Evolutionary conservation across 2,113 vertebrate species (phyloP).

Genomic region (Chionodraco myersi): DNA sequence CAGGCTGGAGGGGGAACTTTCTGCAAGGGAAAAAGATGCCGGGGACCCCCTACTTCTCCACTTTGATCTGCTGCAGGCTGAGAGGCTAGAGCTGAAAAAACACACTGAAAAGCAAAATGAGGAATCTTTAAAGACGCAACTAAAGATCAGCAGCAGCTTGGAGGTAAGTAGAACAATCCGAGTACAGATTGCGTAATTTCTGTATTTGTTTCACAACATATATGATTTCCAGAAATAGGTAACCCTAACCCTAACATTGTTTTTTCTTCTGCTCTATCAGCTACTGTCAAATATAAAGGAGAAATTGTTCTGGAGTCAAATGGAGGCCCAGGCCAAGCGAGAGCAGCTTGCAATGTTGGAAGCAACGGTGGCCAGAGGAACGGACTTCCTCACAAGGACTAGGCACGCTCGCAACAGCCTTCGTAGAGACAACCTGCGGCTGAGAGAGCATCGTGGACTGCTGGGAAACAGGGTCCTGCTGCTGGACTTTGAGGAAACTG

Average conservation of each 20-base stretch:
- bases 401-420: constrained; percentile 81
- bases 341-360: constrained; percentile 75
- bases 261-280: constrained; percentile 28
- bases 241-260: background rate
- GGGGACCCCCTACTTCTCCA: constrained; percentile 77
- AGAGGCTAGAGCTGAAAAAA: constrained; percentile 82
- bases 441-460: constrained; percentile 82
- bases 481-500: constrained; percentile 84
- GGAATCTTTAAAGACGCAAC: constrained; percentile 80
- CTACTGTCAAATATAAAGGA: constrained; percentile 87
- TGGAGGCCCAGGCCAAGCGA: constrained; percentile 74
- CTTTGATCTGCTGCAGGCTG: constrained; percentile 84
- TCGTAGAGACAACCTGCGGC: constrained; percentile 72
- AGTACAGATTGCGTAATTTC: background rate
- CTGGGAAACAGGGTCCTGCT: constrained; percentile 84
- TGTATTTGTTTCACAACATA: background rate
- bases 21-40: constrained; percentile 58
- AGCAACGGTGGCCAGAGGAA: constrained; percentile 60
- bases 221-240: background rate
- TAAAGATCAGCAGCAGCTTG: constrained; percentile 76
- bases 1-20: constrained; percentile 74
- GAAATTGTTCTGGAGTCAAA: constrained; percentile 84
- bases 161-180: constrained; percentile 47
- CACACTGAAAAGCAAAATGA: constrained; percentile 76
- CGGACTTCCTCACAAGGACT: constrained; percentile 77